Evolutionary conservation across 2,888 invertebrate species (phyloP).

Genomic region (Proisotoma minuta): DNA sequence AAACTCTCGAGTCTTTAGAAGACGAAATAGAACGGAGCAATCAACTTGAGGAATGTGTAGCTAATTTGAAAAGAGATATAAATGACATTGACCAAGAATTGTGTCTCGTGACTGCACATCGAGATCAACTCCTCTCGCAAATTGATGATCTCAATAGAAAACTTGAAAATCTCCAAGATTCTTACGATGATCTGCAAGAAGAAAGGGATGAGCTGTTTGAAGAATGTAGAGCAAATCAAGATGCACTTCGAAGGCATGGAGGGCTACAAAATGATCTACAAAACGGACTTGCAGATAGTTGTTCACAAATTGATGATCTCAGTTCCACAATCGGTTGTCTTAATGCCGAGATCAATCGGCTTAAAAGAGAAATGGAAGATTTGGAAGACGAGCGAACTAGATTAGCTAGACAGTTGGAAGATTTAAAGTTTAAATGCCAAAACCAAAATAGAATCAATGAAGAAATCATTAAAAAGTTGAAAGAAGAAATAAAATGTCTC

Average conservation of each 20-base stretch:
- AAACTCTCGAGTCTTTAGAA: slow-evolving; percentile 15
- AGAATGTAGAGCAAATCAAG: slow-evolving; percentile 16
- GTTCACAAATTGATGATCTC: slow-evolving; percentile 18
- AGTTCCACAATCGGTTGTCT: not conserved
- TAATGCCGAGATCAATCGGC: not conserved
- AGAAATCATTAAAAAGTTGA: slow-evolving; percentile 28
- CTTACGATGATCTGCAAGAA: slow-evolving; percentile 13
- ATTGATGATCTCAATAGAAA: slow-evolving; percentile 28
- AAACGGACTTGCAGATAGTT: slow-evolving; percentile 36
- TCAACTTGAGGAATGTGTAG: slow-evolving; percentile 29
- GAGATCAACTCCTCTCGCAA: slow-evolving; percentile 9
- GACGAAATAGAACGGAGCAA: slow-evolving; percentile 27
- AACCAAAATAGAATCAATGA: slow-evolving; percentile 20
- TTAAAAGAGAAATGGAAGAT: slow-evolving; percentile 25
- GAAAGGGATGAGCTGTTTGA: slow-evolving; percentile 24
- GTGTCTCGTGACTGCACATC: slow-evolving; percentile 27
- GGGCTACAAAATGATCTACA: slow-evolving; percentile 20
- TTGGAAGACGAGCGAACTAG: slow-evolving; percentile 12
- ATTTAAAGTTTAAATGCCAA: slow-evolving; percentile 8
- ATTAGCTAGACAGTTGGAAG: slow-evolving; percentile 25
- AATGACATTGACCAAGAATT: slow-evolving; percentile 24
- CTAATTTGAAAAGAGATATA: slow-evolving; percentile 28
- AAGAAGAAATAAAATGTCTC: slow-evolving; percentile 22
- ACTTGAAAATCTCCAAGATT: slow-evolving; percentile 11
- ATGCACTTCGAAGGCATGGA: not conserved